Conservation (phyloP, 1,140 invertebrate genomes). For the Propsilocerus akamusi region DNA sequence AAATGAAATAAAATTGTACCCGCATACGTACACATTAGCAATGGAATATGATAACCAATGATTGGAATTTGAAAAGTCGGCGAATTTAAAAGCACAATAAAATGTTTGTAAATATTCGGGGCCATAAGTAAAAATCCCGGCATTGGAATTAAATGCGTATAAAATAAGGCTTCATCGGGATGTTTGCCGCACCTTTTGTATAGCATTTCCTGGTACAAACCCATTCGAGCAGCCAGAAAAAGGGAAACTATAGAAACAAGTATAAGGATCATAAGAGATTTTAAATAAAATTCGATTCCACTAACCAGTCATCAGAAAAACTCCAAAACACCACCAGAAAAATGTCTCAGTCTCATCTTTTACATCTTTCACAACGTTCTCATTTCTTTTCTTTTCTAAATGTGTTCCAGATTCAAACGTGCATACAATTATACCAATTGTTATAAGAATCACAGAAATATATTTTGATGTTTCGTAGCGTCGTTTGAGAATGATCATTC, state of each 20-base stretch:
- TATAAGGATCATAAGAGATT: conserved; percentile 62
- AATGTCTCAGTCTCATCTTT: conserved; percentile 29
- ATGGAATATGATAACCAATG: conserved; percentile 38
- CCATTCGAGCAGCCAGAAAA: conserved; percentile 87
- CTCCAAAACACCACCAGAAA: conserved; percentile 66
- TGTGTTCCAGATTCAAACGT: conserved; percentile 72
- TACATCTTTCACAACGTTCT: not conserved
- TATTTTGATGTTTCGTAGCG: conserved; percentile 78
- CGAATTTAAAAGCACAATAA: not conserved
- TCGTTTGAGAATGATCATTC: conserved; percentile 79
- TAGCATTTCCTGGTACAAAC: conserved; percentile 88
- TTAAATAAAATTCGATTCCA: no score
- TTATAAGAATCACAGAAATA: conserved; percentile 82
- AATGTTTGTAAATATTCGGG: conserved; percentile 55
- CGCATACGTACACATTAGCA: conserved; percentile 58
- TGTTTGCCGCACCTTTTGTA: conserved; percentile 81
- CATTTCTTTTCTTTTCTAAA: conserved; percentile 23
- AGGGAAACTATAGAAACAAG: conserved; percentile 77
- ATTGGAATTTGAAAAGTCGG: not conserved
- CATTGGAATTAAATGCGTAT: conserved; percentile 75
- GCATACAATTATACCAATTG: conserved; percentile 76
- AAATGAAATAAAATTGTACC: conserved; percentile 86
- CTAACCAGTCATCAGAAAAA: not conserved
- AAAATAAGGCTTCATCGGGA: conserved; percentile 87
- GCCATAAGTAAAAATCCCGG: conserved; percentile 64